Evolutionary conservation across 2,113 vertebrate genomes (phyloP).

Genomic region (Argyrosomus japonicus): DNA sequence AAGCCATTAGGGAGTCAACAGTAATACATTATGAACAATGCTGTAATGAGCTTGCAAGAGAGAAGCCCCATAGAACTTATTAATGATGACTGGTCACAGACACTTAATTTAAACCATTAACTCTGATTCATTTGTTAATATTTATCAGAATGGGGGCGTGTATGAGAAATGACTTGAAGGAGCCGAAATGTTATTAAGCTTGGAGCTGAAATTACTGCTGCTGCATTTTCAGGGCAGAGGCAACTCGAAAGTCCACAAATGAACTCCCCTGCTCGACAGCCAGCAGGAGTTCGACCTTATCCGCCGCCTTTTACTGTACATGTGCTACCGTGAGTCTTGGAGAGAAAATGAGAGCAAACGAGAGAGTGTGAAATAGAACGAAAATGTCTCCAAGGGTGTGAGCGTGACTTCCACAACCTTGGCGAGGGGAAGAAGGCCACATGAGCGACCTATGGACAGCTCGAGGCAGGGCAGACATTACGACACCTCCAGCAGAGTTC

Average conservation of each 20-base stretch:
- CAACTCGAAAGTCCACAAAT: constrained; percentile 50
- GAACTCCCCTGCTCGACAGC: constrained; percentile 14
- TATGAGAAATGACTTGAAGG: constrained; percentile 72
- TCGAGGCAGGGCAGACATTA: constrained; percentile 18
- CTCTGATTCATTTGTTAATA: constrained; percentile 84
- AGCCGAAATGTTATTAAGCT: constrained; percentile 72
- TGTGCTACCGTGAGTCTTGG: neutral
- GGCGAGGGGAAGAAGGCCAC: neutral
- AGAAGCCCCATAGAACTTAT: constrained; percentile 74
- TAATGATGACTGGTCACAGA: constrained; percentile 81
- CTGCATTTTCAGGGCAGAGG: constrained; percentile 55
- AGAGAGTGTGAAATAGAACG: constrained; percentile 25
- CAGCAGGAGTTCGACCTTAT: constrained; percentile 30
- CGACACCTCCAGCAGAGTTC: constrained; percentile 4
- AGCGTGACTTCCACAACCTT: constrained; percentile 37
- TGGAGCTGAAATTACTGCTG: constrained; percentile 71
- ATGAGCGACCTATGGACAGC: constrained; percentile 23
- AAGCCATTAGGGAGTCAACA: constrained; percentile 83
- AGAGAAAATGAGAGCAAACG: constrained; percentile 20
- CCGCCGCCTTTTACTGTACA: constrained; percentile 6
- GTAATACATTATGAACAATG: constrained; percentile 84
- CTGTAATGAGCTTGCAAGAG: constrained; percentile 80
- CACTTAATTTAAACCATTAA: constrained; percentile 83
- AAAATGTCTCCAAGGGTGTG: constrained; percentile 45
- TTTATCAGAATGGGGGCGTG: constrained; percentile 75